phyloP scores from a whole-genome alignment of 1,140 invertebrate species.

The Bombus confusus region DNA sequence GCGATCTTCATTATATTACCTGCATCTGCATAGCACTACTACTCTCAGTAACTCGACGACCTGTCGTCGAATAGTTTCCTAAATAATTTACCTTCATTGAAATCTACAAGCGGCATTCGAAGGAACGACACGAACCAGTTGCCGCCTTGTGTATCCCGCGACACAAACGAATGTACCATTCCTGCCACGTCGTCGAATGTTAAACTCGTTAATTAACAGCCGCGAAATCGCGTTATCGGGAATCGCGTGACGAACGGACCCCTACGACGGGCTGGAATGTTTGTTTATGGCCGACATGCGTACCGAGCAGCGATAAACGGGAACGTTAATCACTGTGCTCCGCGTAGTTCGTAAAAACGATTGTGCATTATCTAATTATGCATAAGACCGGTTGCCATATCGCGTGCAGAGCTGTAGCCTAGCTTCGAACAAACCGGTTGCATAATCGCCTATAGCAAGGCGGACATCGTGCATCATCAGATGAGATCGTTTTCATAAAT shows the following conservation, averaged over 20 bases:
- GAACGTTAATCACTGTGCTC: background rate
- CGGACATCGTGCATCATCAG: background rate
- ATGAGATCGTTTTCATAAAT: background rate
- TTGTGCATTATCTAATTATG: conserved; percentile 29
- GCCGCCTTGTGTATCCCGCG: background rate
- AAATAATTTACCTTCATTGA: background rate
- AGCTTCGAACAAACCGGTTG: conserved; percentile 1
- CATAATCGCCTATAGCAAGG: background rate
- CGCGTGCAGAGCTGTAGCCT: background rate
- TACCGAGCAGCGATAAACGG: background rate
- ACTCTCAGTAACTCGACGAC: too few relatives aligned
- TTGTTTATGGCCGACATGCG: background rate
- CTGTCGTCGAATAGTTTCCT: background rate
- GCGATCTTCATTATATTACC: background rate
- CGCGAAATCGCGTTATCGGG: conserved; percentile 26
- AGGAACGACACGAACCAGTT: background rate
- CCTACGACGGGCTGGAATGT: background rate
- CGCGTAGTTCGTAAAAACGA: conserved; percentile 26
- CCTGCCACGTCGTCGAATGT: background rate
- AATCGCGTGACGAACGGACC: conserved; percentile 12
- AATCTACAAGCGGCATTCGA: background rate
- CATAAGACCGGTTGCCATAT: background rate
- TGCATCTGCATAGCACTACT: too few relatives aligned
- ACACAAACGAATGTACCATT: background rate
- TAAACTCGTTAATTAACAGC: conserved; percentile 40